phyloP scores from a whole-genome alignment of 30 jellyfish, hydroid and myxozoan genomes.

The Hydractinia symbiolongicarpus region DNA sequence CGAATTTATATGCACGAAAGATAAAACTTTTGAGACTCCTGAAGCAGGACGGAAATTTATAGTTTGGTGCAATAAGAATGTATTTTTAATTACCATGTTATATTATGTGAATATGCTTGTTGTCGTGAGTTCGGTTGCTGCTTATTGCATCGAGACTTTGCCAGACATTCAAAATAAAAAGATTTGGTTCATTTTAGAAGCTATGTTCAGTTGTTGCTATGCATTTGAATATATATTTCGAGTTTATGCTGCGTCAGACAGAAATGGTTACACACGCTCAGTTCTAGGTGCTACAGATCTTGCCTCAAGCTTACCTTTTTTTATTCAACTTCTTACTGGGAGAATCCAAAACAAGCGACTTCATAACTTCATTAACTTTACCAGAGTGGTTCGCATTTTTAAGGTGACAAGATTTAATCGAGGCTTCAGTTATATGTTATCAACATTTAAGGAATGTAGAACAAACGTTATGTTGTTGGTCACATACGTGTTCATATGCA shows the following conservation, averaged over 20 bases:
- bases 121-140: conserved; percentile 27
- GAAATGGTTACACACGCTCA: neutral
- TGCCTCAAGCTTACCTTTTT: too few relatives aligned
- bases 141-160: conserved; percentile 56
- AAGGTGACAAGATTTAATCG: conserved; percentile 54
- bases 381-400: conserved; percentile 54
- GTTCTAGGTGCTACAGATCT: too few relatives aligned
- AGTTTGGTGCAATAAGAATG: neutral
- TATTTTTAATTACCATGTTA: neutral
- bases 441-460: conserved; percentile 52
- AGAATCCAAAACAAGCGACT: too few relatives aligned
- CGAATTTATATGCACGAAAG: conserved; percentile 27
- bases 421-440: conserved; percentile 47
- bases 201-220: conserved; percentile 35
- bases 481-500: conserved; percentile 34
- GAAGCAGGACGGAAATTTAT: neutral
- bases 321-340: too few relatives aligned
- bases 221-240: conserved; percentile 46
- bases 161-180: neutral
- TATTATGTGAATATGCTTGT: conserved; percentile 28
- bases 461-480: conserved; percentile 45
- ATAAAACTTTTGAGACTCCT: conserved; percentile 19
- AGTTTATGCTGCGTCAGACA: conserved; percentile 39
- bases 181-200: conserved; percentile 46
- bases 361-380: neutral